A percentile compares a stretch with the other conserved stretches of the same genome.
Conservation (phyloP, 1,140 invertebrate genomes). For the Pogonus chalceus region DNA sequence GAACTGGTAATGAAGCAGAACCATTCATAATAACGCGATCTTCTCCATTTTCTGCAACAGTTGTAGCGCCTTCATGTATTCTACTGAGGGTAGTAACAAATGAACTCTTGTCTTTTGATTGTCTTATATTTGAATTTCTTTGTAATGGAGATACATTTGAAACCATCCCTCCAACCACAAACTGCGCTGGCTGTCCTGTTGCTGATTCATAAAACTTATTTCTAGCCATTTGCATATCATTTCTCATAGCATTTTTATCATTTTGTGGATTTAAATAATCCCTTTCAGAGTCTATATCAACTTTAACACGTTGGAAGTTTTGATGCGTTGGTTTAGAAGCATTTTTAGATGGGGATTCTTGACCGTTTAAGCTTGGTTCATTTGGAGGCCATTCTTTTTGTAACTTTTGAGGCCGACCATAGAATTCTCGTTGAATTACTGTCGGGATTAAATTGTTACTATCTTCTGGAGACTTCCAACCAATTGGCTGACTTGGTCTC, state of each 20-base stretch:
- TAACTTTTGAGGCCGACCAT: slow-evolving; percentile 63
- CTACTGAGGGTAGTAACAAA: slow-evolving; percentile 50
- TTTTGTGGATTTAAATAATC: slow-evolving; percentile 15
- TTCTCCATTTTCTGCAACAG: slow-evolving; percentile 20
- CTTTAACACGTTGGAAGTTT: slow-evolving; percentile 35
- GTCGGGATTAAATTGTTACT: slow-evolving; percentile 26
- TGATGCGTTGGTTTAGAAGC: slow-evolving; percentile 33
- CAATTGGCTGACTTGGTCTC: slow-evolving; percentile 55
- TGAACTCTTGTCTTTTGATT: slow-evolving; percentile 35
- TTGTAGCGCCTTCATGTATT: slow-evolving; percentile 50
- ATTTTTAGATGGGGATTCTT: slow-evolving; percentile 29
- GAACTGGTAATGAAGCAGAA: slow-evolving; percentile 33
- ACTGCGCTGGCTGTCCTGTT: neutral
- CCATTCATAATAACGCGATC: slow-evolving; percentile 19
- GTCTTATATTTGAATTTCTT: slow-evolving; percentile 14
- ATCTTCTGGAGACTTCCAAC: slow-evolving; percentile 38
- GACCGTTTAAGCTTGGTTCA: slow-evolving; percentile 17
- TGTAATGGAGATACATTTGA: slow-evolving; percentile 13
- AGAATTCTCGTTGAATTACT: slow-evolving; percentile 59
- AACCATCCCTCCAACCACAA: slow-evolving; percentile 16
- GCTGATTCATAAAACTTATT: slow-evolving; percentile 23
- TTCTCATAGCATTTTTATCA: slow-evolving; percentile 8
- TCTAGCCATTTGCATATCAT: slow-evolving; percentile 12
- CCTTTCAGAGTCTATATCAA: slow-evolving; percentile 34
- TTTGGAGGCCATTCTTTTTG: slow-evolving; percentile 62